Conservation (phyloP, 2,888 invertebrate genomes). For the Alcis repandata region DNA sequence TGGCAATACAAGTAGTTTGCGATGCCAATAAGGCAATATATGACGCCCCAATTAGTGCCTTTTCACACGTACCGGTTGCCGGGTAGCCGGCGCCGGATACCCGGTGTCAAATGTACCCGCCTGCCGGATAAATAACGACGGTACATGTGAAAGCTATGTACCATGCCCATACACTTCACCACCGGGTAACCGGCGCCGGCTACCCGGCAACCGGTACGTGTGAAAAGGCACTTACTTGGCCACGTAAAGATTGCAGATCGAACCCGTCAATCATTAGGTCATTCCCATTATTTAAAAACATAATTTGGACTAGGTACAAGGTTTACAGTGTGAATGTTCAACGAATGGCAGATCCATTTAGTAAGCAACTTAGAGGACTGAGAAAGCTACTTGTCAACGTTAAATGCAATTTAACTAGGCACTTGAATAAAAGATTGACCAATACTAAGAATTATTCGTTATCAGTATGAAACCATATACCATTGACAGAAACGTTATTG, state of each 20-base stretch:
- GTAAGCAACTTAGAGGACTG: slow-evolving; percentile 18
- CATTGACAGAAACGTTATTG: not conserved
- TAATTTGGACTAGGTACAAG: not conserved
- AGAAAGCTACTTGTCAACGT: slow-evolving; percentile 60
- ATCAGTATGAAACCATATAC: not conserved
- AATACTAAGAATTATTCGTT: not conserved
- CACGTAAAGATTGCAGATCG: not conserved
- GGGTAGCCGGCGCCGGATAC: too few species aligned
- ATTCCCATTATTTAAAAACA: not conserved
- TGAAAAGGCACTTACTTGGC: too few species aligned
- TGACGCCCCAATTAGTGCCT: too few species aligned
- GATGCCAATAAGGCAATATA: not conserved
- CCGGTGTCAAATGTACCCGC: too few species aligned
- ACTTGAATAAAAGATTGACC: not conserved
- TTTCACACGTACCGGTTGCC: too few species aligned
- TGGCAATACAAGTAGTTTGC: not conserved
- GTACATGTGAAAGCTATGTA: too few species aligned
- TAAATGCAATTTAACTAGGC: slow-evolving; percentile 34
- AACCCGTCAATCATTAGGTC: not conserved
- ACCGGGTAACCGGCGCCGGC: too few species aligned
- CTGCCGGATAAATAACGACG: too few species aligned
- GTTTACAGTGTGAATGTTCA: not conserved
- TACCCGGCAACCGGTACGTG: too few species aligned
- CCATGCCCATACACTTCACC: too few species aligned
- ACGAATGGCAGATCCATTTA: not conserved